Base-by-base conservation (phyloP, 2,888 invertebrate genomes). In the Argyra leucocephala region DNA sequence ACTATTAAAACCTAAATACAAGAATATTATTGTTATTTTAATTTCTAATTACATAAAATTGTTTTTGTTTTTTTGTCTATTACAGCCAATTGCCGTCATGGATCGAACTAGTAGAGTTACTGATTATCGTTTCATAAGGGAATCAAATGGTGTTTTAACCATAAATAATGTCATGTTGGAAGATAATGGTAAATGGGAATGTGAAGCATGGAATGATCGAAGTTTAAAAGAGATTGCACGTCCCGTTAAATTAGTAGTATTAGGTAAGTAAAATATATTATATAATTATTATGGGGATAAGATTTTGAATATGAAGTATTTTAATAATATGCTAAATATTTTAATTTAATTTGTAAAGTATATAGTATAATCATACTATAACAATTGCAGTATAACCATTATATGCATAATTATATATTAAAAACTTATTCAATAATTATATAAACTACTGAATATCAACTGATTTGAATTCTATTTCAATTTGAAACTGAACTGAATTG, bases 101-200 rank as follows among this genome's bases (percentile, higher is more conserved):
- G 79, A 80, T 70, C 75, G 77, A 66, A 77, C 78, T n/a, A 71
- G 74, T 23, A 74, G 80, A 64, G 76, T 76, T 67, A 78, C 78
- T 62, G 80, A 80, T 73, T 78, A 76, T 73, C 78, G 80, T 70
- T 80, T 80, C 70, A 77, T 80, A 64, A 78, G 76, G 69, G 80
- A 80, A 70, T 73, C 77, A 66, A 76, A 78, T 72, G 80, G 80
- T 23, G 78, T 77, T 60, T 72, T 80, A 67, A 79, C 79, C 70
- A 80, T 80, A 64, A 78, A 76, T 67, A 80, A 80, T 70, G 80
- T 79, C n/a, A 80, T 80, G 80, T 74, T 80, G 15, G 87, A 88
- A 74, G 88, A 88, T 73, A 86, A 87, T 72, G 90, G 89, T n/a
- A 81, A 84, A 71, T 90, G 89, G 86, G 84, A 83, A 71, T 90